phyloP scores from a whole-genome alignment of 1,140 invertebrate species.

The Hyposmocoma kahamanoa region DNA sequence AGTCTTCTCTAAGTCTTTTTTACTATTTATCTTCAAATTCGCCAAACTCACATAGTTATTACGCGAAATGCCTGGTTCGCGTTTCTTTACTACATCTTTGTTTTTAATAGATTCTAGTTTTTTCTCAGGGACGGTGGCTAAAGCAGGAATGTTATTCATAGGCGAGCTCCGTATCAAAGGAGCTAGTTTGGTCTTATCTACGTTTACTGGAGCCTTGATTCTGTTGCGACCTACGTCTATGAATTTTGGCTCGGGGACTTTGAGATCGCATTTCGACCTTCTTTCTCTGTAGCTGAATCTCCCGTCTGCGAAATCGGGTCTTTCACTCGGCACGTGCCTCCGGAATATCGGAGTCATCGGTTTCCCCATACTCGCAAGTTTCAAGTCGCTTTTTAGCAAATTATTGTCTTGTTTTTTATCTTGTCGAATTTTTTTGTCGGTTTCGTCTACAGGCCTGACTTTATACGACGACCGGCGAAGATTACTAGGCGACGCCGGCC shows the following conservation, averaged over 20 bases:
- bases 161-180: slow-evolving; percentile 23
- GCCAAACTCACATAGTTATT: slow-evolving; percentile 68
- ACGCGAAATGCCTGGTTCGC: slow-evolving; percentile 47
- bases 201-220: slow-evolving; percentile 25
- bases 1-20: slow-evolving; percentile 18
- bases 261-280: slow-evolving; percentile 22
- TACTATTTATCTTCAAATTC: slow-evolving; percentile 59
- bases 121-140: slow-evolving; percentile 22
- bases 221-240: slow-evolving; percentile 33
- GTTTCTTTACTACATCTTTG: slow-evolving; percentile 23
- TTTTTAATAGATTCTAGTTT: slow-evolving; percentile 16
- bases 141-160: slow-evolving; percentile 13
- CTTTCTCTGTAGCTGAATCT: slow-evolving; percentile 61
- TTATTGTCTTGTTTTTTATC: slow-evolving; percentile 14
- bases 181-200: slow-evolving; percentile 27
- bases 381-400: slow-evolving; percentile 47
- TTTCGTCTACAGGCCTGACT: slow-evolving; percentile 32
- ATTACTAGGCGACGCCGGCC: slow-evolving; percentile 35
- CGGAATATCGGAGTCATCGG: slow-evolving; percentile 66
- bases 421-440: slow-evolving; percentile 5
- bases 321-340: slow-evolving; percentile 37
- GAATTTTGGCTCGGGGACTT: slow-evolving; percentile 33
- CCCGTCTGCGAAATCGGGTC: slow-evolving; percentile 44
- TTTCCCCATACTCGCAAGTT: slow-evolving; percentile 55
- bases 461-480: slow-evolving; percentile 31